Base-by-base conservation (phyloP, 1,140 invertebrate species). In the Elysia chlorotica region DNA sequence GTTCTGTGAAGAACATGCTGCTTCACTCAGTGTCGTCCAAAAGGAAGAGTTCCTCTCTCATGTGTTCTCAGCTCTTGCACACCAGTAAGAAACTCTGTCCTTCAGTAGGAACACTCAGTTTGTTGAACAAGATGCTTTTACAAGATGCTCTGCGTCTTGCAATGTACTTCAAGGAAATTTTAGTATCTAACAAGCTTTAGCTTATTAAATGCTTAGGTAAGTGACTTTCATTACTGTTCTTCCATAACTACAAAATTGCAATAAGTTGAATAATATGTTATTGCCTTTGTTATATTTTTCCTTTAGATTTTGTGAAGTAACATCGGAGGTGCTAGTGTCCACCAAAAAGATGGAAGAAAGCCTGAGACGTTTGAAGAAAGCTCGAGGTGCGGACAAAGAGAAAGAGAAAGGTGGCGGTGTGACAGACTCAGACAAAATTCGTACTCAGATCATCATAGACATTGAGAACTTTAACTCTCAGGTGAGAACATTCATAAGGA, bases 301-400 rank as follows among this genome's bases (percentile, higher is more conserved):
- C 5, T 76, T 73, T 82, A 96, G 95, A 76, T 98, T 96, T 89
- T 91, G 90, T 76, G 90, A 89, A 75, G 91, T 92, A 74, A 94
- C 96, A 19, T 90, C 90, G 73, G 95, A 97, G 87, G 95, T 98
- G 3, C 88, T 98, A 66, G 94, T 92, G 41, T 96, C 95, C 3
- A 95, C 97, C 0, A 94, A 95, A 85, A 96, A 94, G 89, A 98
- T 96, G 77, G 96, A 98, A 85, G 96, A 97, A 83, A 97, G 95
- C 78, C 89, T 98, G 69, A 96, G 97, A 83, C 94, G 95, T 73
- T 89, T 98, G 69, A 96, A 97, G 85, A 95, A 94, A 88, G 92
- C 93, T 61, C 89, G 93, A 74, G 92, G 94, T 53, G 84, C 82
- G 70, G 84, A 83, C 30, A 80, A 82, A 71, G 76, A 78, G 19